Evolutionary conservation across 2,797 vertebrate genomes (phyloP), one percentile per base, ranked within the genome.

Genomic region (Miichthys miiuy): DNA sequence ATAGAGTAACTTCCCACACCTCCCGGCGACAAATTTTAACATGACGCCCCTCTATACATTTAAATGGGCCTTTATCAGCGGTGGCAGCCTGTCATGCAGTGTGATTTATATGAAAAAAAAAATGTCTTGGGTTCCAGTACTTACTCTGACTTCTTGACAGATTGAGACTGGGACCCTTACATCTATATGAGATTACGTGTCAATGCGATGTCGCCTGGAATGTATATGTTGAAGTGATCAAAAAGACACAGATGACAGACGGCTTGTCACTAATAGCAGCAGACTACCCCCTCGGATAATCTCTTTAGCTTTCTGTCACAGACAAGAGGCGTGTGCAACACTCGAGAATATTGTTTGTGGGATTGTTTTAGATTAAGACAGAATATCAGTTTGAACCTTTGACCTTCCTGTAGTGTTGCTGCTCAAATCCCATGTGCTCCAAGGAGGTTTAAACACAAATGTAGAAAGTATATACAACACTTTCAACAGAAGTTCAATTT

Each of bases 51-150:
- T 78, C 88, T 83, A 91, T 96, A 95, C 91, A 94, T 95, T 94
- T 96, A 95, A 96, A 95, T 91, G 81, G 80, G 81, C 90, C 88
- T 90, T 92, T 93, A 95, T 93, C 81, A 89, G 79, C 6, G 25
- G 62, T 56, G 61, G 61, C 75, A 85, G 84, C 74, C 82, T 88
- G 84, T 85, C 79, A 78, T 68, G 62, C 72, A 48, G 66, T 17
- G 78, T 89, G 82, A 88, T 91, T 88, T 85, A 83, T 89, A 38
- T 74, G 27, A 30, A 30, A n/a, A 64, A 47, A 72, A 75, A 77
- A 79, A 73, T 14, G 6, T 65, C 68, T 48, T 20, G 21, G 67
- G 42, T 56, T 81, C 71, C 52, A 41, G n/a, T 80, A 27, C 68
- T 58, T 73, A 66, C 80, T 82, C 76, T 10, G 72, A 86, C 77